phyloP scores from a whole-genome alignment of 2,888 invertebrate genomes.

The Arrhopalites spinosus region DNA sequence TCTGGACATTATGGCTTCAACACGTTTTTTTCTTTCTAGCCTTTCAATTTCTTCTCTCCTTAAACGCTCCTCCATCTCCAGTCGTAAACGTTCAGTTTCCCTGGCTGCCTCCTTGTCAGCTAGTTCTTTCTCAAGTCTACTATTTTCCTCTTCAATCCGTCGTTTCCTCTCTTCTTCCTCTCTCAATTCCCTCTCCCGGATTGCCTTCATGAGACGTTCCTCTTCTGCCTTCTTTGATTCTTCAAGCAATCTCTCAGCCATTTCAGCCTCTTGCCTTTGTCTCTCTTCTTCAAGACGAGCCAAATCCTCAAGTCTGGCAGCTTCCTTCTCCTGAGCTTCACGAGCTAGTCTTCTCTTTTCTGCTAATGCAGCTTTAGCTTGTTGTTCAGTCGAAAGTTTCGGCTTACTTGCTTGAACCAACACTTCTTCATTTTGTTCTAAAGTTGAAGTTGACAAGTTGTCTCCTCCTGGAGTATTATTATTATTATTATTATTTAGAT shows the following conservation, averaged over 20 bases:
- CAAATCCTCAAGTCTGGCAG: constrained; percentile 84
- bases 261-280: constrained; percentile 77
- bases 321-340: constrained; percentile 89
- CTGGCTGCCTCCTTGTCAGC: constrained; percentile 67
- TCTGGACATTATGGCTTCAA: constrained; percentile 89
- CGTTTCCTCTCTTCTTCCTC: constrained; percentile 70
- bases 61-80: constrained; percentile 80
- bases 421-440: constrained; percentile 23
- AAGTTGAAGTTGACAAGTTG: background rate
- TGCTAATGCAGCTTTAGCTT: constrained; percentile 91
- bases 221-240: constrained; percentile 82
- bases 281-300: constrained; percentile 71
- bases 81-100: constrained; percentile 66
- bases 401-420: background rate
- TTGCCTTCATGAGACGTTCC: constrained; percentile 81
- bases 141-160: constrained; percentile 74
- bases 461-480: background rate
- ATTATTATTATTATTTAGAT: background rate
- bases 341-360: constrained; percentile 84
- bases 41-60: constrained; percentile 88
- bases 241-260: constrained; percentile 75
- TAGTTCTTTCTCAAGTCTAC: constrained; percentile 79
- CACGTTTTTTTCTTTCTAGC: constrained; percentile 82
- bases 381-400: constrained; percentile 73
- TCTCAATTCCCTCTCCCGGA: constrained; percentile 73